Conservation (phyloP, 2,113 vertebrate species). For the Spilogale gracilis region DNA sequence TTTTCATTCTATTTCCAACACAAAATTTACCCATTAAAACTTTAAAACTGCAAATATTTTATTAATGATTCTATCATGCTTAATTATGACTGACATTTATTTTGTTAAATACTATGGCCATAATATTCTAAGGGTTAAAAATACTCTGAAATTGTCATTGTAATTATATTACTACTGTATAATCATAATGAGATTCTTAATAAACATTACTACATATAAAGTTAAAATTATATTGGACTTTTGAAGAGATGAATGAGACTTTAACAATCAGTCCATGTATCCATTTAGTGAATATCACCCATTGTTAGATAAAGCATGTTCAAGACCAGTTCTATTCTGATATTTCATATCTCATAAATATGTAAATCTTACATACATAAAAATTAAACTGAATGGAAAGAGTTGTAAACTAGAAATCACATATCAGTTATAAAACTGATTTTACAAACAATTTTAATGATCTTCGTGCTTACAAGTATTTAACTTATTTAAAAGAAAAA, state of each 20-base stretch:
- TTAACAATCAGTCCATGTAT: neutral
- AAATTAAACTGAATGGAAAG: neutral
- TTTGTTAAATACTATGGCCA: neutral
- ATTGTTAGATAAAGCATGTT: neutral
- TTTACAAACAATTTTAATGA: neutral
- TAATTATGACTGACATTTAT: constrained; percentile 18
- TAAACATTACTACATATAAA: neutral
- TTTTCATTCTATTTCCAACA: neutral
- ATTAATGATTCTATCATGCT: neutral
- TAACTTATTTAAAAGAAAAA: neutral
- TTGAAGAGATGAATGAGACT: neutral
- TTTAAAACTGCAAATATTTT: neutral
- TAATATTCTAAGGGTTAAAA: constrained; percentile 46
- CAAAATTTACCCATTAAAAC: neutral
- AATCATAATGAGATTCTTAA: neutral
- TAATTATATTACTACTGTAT: neutral
- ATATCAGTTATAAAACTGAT: neutral
- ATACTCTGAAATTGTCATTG: neutral
- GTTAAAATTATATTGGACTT: neutral
- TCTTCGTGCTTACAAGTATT: neutral
- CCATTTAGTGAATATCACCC: neutral
- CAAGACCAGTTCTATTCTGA: neutral
- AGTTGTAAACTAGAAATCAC: neutral
- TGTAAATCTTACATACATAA: neutral
- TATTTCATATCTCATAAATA: neutral